Evolutionary conservation across 2,888 invertebrate genomes (phyloP).

Genomic region (Sthenelais limicola): DNA sequence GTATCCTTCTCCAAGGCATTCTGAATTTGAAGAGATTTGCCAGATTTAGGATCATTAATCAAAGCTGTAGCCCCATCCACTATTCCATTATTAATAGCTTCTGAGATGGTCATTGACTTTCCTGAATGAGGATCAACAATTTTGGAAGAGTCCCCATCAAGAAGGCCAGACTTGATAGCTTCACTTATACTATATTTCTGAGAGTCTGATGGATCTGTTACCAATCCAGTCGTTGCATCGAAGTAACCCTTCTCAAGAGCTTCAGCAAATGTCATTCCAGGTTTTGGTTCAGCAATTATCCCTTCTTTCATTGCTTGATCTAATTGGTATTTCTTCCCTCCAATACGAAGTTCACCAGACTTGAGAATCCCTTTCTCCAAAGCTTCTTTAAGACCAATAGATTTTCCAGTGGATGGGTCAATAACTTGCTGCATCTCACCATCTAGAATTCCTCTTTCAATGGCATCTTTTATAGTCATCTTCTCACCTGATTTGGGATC

Average conservation of each 20-base stretch:
- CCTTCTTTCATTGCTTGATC: background rate
- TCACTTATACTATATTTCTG: conserved; percentile 10
- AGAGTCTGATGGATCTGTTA: conserved; percentile 3
- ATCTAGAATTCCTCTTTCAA: conserved; percentile 50
- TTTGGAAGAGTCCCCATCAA: conserved; percentile 80
- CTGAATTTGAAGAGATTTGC: too few species aligned
- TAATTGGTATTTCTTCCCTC: too few species aligned
- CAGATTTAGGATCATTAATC: conserved; percentile 72
- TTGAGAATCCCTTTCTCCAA: too few species aligned
- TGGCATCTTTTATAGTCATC: conserved; percentile 69
- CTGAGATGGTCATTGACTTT: conserved; percentile 74
- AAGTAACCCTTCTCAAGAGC: too few species aligned
- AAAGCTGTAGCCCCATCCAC: conserved; percentile 81
- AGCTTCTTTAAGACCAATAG: conserved; percentile 44
- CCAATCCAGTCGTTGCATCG: background rate
- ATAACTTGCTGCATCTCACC: conserved; percentile 75
- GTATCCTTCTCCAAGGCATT: conserved; percentile 17
- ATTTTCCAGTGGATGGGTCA: conserved; percentile 47
- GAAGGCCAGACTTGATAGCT: conserved; percentile 83
- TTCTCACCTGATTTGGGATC: conserved; percentile 65
- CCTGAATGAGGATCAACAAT: conserved; percentile 82
- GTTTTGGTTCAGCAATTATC: background rate
- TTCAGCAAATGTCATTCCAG: conserved; percentile 3
- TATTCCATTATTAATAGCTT: conserved; percentile 88
- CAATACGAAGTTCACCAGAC: too few species aligned